Conservation (phyloP, 2,797 vertebrate genomes). For the Platyrinchus mystaceus region DNA sequence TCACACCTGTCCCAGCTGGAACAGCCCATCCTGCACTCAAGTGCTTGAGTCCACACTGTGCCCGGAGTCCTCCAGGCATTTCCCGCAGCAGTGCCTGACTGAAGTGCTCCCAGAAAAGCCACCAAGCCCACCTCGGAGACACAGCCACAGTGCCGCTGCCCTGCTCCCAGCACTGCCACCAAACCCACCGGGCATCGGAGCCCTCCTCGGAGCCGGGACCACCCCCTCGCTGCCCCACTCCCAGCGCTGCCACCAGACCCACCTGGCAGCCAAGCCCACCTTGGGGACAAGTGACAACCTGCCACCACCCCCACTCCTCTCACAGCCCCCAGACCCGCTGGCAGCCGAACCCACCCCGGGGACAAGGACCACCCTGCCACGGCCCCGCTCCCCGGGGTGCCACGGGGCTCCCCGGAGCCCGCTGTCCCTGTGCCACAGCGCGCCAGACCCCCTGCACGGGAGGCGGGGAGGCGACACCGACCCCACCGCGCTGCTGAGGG, state of each 20-base stretch:
- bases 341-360: background rate
- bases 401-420: accelerated
- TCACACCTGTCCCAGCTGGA: background rate
- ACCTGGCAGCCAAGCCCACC: background rate
- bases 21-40: background rate
- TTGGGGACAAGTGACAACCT: background rate
- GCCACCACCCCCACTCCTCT: background rate
- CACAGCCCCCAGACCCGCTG: background rate
- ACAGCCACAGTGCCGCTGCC: background rate
- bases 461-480: background rate
- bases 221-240: too few relatives aligned
- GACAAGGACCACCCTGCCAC: background rate
- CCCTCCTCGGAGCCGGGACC: background rate
- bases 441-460: accelerated
- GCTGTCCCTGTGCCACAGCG: accelerated
- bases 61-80: accelerated
- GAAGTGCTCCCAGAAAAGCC: background rate
- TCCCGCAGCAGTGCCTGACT: accelerated
- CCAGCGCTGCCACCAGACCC: background rate
- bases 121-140: background rate
- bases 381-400: accelerated
- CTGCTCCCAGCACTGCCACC: background rate
- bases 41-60: too few relatives aligned
- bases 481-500: accelerated
- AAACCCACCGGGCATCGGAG: background rate